A percentile compares a stretch with the other conserved stretches of the same genome.
phyloP scores from a whole-genome alignment of 1,140 invertebrate genomes.

The Zophobas atratus region DNA sequence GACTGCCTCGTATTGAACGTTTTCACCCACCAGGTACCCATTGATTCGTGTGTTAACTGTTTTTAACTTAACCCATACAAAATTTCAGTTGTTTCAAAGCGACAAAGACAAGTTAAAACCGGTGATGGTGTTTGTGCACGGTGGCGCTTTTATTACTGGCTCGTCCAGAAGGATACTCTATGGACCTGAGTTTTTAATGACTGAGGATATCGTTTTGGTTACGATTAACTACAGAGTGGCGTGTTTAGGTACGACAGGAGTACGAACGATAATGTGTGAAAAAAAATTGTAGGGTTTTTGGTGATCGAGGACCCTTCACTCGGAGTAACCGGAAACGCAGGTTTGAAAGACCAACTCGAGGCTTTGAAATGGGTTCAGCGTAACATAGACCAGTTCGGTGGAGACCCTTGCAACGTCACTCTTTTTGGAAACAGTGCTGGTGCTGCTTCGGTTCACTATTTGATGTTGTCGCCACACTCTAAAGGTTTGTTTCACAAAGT shows the following conservation, averaged over 20 bases:
- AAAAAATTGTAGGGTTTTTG: conserved; percentile 49
- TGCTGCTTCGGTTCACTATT: conserved; percentile 61
- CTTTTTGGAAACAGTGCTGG: conserved; percentile 71
- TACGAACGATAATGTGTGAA: no score
- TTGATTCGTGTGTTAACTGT: conserved; percentile 46
- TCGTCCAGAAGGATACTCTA: conserved; percentile 69
- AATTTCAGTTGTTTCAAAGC: no score
- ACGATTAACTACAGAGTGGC: conserved; percentile 80
- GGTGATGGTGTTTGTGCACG: conserved; percentile 71
- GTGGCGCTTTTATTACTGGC: conserved; percentile 69
- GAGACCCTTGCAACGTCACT: conserved; percentile 65
- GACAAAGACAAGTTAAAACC: conserved; percentile 55
- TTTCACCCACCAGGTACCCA: conserved; percentile 72
- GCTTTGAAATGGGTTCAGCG: conserved; percentile 73
- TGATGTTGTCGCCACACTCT: conserved; percentile 55
- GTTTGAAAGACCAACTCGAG: conserved; percentile 74
- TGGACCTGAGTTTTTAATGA: conserved; percentile 75
- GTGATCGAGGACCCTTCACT: conserved; percentile 63
- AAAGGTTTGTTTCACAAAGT: conserved; percentile 71
- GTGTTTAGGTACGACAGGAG: conserved; percentile 70
- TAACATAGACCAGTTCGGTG: conserved; percentile 70
- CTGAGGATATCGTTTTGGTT: conserved; percentile 77
- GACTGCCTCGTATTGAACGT: conserved; percentile 84
- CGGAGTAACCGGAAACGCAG: conserved; percentile 73
- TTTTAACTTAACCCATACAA: no score